These are phyloP conservation scores for Anguilla pacifica DNA, from an alignment of 2,797 vertebrate genomes.

Conservation along the genomic window DNA sequence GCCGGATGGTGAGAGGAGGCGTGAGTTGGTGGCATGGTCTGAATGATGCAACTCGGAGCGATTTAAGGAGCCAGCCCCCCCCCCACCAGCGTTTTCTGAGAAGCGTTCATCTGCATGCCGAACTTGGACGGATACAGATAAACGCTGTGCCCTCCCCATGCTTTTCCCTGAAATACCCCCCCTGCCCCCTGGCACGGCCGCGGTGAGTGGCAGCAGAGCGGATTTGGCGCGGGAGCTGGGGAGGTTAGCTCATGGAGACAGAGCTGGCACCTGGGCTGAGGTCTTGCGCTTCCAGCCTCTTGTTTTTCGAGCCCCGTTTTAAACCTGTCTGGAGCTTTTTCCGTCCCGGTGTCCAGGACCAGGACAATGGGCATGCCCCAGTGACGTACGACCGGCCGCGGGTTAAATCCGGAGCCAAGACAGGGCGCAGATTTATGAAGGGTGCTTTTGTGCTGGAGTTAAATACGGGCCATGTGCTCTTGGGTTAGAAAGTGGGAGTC, in stretches of 20 bases:
- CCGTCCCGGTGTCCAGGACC: slow-evolving; percentile 40
- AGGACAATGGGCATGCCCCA: slow-evolving; percentile 20
- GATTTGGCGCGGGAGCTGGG: slow-evolving; percentile 16
- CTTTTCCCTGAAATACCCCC: slow-evolving; percentile 47
- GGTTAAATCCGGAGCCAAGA: slow-evolving; percentile 15
- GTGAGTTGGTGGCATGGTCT: neutral
- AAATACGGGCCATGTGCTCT: neutral
- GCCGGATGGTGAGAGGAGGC: neutral
- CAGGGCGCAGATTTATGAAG: slow-evolving; percentile 29
- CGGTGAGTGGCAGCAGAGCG: slow-evolving; percentile 14
- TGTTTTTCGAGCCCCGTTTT: slow-evolving; percentile 30
- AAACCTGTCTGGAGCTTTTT: slow-evolving; percentile 43
- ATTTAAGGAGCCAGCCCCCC: neutral
- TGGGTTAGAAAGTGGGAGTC: neutral
- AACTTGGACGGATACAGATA: slow-evolving; percentile 43
- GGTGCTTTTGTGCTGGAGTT: slow-evolving; percentile 10
- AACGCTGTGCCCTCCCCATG: slow-evolving; percentile 50
- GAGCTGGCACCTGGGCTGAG: slow-evolving; percentile 31
- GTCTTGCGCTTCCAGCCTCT: slow-evolving; percentile 42
- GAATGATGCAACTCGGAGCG: neutral
- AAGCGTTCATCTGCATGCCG: slow-evolving; percentile 49
- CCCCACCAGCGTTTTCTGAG: neutral
- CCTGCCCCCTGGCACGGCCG: slow-evolving; percentile 30
- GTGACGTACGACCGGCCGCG: neutral
- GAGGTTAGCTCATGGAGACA: slow-evolving; percentile 20